phyloP scores from a whole-genome alignment of 2,888 invertebrate genomes.

The Oxyteleia sp. region DNA sequence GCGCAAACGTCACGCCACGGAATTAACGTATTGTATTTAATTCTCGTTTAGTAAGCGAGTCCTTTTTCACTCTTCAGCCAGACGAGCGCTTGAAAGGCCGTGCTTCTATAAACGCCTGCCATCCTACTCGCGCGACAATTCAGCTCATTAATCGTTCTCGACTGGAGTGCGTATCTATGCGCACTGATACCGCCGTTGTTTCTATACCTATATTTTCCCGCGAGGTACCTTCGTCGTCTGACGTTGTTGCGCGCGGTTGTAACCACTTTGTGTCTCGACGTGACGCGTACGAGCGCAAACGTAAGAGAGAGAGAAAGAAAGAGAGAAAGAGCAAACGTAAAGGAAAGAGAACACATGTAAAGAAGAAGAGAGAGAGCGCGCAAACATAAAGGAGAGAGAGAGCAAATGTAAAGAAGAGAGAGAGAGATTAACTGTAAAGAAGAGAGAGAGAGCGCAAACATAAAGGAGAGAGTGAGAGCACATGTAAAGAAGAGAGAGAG shows the following conservation, averaged over 20 bases:
- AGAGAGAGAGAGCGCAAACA: too few species aligned
- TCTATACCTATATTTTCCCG: slow-evolving; percentile 29
- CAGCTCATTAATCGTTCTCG: slow-evolving; percentile 55
- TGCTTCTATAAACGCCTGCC: slow-evolving; percentile 46
- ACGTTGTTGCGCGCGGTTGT: slow-evolving; percentile 10
- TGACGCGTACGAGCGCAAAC: too few species aligned
- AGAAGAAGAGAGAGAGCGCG: too few species aligned
- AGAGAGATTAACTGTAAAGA: too few species aligned
- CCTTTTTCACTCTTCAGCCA: slow-evolving; percentile 24
- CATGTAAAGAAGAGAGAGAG: too few species aligned
- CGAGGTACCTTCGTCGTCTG: slow-evolving; percentile 1
- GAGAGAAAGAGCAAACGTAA: too few species aligned
- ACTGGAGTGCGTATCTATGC: slow-evolving; percentile 51
- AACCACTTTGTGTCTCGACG: slow-evolving; percentile 40
- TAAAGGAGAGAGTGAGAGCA: too few species aligned
- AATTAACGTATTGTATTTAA: slow-evolving; percentile 35
- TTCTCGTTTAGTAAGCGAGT: slow-evolving; percentile 19
- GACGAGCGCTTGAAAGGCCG: slow-evolving; percentile 27
- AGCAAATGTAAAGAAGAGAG: too few species aligned
- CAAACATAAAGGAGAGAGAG: too few species aligned
- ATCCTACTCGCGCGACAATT: slow-evolving; percentile 63
- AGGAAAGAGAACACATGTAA: too few species aligned
- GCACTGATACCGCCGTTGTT: slow-evolving; percentile 38
- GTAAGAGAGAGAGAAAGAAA: too few species aligned
- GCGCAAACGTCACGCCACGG: background rate